These are phyloP conservation scores for Automeris io DNA, from an alignment of 2,888 invertebrate species.

Conservation along the genomic window DNA sequence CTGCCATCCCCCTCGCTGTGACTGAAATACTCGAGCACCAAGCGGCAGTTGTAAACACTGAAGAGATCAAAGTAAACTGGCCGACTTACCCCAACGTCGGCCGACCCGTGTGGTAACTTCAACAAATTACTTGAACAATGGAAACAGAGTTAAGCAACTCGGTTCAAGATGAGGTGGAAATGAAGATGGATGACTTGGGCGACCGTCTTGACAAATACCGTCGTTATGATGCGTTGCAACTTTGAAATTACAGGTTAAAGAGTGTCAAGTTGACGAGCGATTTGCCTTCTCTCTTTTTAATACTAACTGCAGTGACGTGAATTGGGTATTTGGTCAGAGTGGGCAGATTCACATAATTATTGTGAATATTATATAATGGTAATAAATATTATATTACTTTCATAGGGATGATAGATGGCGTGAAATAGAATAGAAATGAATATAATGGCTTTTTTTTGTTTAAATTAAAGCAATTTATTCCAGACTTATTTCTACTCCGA, in stretches of 20 bases:
- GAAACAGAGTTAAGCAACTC: slow-evolving; percentile 54
- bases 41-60: slow-evolving; percentile 11
- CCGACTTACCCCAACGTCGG: slow-evolving; percentile 49
- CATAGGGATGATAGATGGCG: too few relatives aligned
- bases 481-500: too few relatives aligned
- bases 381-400: too few relatives aligned
- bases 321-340: too few relatives aligned
- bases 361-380: too few relatives aligned
- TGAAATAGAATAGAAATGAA: too few relatives aligned
- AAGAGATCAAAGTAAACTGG: slow-evolving; percentile 34
- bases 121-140: slow-evolving; percentile 66
- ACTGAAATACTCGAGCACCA: not conserved
- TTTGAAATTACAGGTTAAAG: slow-evolving; percentile 1
- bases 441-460: too few relatives aligned
- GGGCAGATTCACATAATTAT: too few relatives aligned
- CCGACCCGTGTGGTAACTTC: slow-evolving; percentile 62
- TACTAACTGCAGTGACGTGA: too few relatives aligned
- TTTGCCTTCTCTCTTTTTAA: too few relatives aligned
- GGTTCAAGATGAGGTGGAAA: slow-evolving; percentile 36
- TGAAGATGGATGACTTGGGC: slow-evolving; percentile 59
- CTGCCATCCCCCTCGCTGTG: slow-evolving; percentile 14
- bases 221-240: slow-evolving; percentile 17
- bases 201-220: slow-evolving; percentile 54
- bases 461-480: too few relatives aligned
- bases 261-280: too few relatives aligned